Conservation (phyloP, 2,113 vertebrate species). For the Rhabdornis inornatus region DNA sequence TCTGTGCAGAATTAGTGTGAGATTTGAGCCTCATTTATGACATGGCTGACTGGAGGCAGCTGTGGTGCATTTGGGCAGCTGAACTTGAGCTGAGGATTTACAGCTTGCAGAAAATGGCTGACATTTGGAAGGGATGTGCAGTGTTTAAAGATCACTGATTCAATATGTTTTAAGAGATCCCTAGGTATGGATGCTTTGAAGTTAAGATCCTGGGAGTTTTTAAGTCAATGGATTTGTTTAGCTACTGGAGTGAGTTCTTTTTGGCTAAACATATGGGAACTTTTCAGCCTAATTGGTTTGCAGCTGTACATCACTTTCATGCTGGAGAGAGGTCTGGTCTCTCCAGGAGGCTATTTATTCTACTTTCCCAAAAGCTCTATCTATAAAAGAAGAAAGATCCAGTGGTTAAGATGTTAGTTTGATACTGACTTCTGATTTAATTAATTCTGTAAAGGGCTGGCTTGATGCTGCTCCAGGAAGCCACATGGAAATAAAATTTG, state of each 20-base stretch:
- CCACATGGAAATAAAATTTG: not conserved
- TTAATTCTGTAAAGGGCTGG: not conserved
- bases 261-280: not conserved
- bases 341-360: not conserved
- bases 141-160: not conserved
- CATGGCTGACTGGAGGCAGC: not conserved
- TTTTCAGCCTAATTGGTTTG: slow-evolving; percentile 31
- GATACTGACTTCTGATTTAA: not conserved
- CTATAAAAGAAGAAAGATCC: not conserved
- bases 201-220: not conserved
- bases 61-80: not conserved
- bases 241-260: not conserved
- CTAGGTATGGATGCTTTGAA: not conserved
- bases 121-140: not conserved
- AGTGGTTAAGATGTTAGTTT: not conserved
- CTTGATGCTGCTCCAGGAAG: not conserved
- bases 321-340: not conserved
- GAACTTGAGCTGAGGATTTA: slow-evolving; percentile 23
- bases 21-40: not conserved
- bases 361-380: not conserved
- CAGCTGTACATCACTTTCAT: not conserved
- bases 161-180: slow-evolving; percentile 5
- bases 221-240: not conserved
- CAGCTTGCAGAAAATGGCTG: not conserved
- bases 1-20: not conserved